phyloP scores from a whole-genome alignment of 2,797 vertebrate genomes.

The Xiphorhynchus erythropygius region DNA sequence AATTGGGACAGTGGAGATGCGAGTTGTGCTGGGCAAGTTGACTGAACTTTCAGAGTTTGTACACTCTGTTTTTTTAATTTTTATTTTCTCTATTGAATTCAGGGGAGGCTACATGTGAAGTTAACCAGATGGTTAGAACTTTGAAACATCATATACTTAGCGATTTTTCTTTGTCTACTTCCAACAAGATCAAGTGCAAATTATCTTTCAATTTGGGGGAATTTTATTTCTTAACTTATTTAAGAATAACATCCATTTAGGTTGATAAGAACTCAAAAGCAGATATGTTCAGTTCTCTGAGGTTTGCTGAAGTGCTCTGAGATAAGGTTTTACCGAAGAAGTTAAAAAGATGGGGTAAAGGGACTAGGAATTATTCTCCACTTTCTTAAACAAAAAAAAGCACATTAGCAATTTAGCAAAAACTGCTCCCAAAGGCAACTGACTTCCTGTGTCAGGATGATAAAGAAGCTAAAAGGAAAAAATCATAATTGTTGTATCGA shows the following conservation, averaged over 20 bases:
- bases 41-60: background rate
- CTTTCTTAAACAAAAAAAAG: background rate
- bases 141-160: background rate
- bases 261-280: background rate
- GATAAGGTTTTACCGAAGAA: background rate
- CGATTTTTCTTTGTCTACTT: background rate
- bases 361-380: background rate
- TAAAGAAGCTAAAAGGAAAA: conserved; percentile 71
- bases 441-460: conserved; percentile 64
- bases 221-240: background rate
- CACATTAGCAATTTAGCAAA: background rate
- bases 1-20: background rate
- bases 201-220: background rate
- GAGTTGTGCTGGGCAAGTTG: background rate
- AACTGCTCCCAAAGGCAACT: conserved; percentile 6
- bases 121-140: background rate
- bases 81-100: background rate
- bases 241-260: background rate
- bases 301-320: background rate
- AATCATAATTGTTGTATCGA: conserved; percentile 75
- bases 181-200: background rate
- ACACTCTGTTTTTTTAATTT: background rate
- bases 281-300: background rate
- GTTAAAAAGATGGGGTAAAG: background rate
- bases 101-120: background rate